Conservation (phyloP, 37 sponge, comb jelly and placozoan species). For the Haliclona indistincta region DNA sequence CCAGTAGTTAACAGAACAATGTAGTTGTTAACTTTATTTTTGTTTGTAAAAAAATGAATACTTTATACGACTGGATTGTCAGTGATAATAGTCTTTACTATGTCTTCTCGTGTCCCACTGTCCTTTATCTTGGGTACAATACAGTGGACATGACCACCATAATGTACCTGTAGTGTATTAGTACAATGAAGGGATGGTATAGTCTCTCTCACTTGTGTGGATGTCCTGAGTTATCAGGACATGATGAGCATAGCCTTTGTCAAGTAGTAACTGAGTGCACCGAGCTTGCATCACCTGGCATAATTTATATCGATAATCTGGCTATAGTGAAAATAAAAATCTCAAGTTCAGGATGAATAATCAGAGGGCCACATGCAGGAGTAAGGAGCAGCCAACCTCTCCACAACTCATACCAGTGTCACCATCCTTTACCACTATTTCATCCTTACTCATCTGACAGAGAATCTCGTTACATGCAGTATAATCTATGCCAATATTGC, state of each 20-base stretch:
- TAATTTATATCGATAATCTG: constrained; percentile 23
- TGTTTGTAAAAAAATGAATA: too few relatives aligned
- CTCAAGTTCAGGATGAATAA: constrained; percentile 57
- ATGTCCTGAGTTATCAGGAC: constrained; percentile 64
- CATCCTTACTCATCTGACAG: constrained; percentile 50
- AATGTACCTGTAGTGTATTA: constrained; percentile 32
- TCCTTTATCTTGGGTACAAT: constrained; percentile 62
- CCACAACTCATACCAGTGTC: constrained; percentile 57
- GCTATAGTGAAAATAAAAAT: not conserved
- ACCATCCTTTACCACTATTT: constrained; percentile 32
- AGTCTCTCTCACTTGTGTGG: constrained; percentile 57
- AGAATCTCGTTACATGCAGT: not conserved
- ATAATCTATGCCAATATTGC: not conserved
- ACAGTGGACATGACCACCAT: constrained; percentile 78
- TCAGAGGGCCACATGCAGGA: constrained; percentile 57
- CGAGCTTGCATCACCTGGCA: constrained; percentile 78
- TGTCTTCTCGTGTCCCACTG: constrained; percentile 46
- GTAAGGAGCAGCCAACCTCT: constrained; percentile 42
- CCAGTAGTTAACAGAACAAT: too few relatives aligned
- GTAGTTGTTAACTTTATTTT: too few relatives aligned
- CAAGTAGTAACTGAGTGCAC: constrained; percentile 50
- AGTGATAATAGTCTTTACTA: constrained; percentile 25
- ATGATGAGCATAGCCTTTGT: constrained; percentile 43
- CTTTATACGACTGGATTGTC: too few relatives aligned
- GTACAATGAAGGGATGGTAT: not conserved